Evolutionary conservation across 2,797 vertebrate genomes (phyloP).

Genomic region (Buceros bicornis): DNA sequence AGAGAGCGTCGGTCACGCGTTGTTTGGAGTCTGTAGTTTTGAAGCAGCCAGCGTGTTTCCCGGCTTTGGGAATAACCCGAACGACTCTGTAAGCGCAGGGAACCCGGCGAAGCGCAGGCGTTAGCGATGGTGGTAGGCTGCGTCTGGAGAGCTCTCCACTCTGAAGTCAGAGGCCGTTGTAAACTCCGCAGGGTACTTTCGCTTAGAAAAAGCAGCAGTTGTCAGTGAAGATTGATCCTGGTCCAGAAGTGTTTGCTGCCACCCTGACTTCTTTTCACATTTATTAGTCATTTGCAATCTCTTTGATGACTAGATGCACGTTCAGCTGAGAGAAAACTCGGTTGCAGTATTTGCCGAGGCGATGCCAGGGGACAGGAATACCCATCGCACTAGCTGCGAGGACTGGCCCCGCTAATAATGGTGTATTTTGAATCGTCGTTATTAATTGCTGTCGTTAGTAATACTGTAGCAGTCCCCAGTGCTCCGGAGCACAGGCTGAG

Average conservation of each 20-base stretch:
- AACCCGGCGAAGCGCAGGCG: neutral
- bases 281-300: neutral
- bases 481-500: neutral
- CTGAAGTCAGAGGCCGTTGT: neutral
- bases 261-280: neutral
- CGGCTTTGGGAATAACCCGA: neutral
- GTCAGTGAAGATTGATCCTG: constrained; percentile 51
- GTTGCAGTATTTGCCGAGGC: neutral
- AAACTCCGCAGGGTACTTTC: constrained; percentile 31
- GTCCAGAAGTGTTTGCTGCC: constrained; percentile 33
- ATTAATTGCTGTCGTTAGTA: neutral
- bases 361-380: neutral
- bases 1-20: rapidly evolving
- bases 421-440: neutral
- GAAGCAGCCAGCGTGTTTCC: neutral
- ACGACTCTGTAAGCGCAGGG: neutral
- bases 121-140: neutral
- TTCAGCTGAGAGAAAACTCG: neutral
- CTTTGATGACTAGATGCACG: constrained; percentile 2
- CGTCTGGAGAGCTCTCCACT: constrained; percentile 58
- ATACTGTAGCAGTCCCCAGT: neutral
- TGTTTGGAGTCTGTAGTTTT: rapidly evolving
- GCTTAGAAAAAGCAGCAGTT: constrained; percentile 24
- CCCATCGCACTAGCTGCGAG: rapidly evolving
- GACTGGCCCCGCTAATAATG: rapidly evolving